Conservation (phyloP, 2,113 vertebrate species). For the Channa argus region DNA sequence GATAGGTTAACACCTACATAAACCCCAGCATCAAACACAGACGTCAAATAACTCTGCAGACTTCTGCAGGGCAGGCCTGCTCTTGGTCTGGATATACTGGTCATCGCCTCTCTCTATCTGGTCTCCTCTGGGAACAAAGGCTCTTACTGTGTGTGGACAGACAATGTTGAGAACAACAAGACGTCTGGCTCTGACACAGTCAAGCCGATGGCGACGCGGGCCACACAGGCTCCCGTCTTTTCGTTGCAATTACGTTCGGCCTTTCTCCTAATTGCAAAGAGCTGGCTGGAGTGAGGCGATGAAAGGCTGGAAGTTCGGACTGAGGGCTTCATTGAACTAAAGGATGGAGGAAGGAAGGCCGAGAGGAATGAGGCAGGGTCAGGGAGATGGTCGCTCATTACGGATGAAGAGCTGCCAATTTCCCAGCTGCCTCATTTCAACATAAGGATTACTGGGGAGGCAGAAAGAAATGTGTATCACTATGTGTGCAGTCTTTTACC, state of each 20-base stretch:
- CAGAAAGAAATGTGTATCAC: constrained; percentile 3
- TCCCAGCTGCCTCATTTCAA: constrained; percentile 61
- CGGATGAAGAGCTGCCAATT: constrained; percentile 66
- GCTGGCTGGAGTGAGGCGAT: constrained; percentile 50
- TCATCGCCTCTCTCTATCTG: constrained; percentile 25
- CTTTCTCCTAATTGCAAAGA: constrained; percentile 60
- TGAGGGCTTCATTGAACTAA: constrained; percentile 57
- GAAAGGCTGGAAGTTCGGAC: constrained; percentile 28
- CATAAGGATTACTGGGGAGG: constrained; percentile 42
- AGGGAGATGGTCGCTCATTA: constrained; percentile 73
- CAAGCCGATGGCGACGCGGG: constrained; percentile 19
- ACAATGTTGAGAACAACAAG: constrained; percentile 35
- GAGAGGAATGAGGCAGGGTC: constrained; percentile 51
- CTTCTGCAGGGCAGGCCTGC: constrained; percentile 4
- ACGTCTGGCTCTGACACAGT: constrained; percentile 55
- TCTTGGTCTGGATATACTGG: constrained; percentile 28
- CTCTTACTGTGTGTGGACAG: constrained; percentile 27
- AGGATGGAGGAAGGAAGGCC: constrained; percentile 36
- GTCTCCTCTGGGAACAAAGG: constrained; percentile 50
- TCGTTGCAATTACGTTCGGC: constrained; percentile 52
- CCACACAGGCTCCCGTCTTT: constrained; percentile 62
- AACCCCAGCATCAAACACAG: background rate
- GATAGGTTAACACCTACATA: background rate
- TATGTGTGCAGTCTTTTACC: background rate
- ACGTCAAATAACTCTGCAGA: background rate